Evolutionary conservation across 2,113 vertebrate species (phyloP).

Genomic region (Carassius gibelio): DNA sequence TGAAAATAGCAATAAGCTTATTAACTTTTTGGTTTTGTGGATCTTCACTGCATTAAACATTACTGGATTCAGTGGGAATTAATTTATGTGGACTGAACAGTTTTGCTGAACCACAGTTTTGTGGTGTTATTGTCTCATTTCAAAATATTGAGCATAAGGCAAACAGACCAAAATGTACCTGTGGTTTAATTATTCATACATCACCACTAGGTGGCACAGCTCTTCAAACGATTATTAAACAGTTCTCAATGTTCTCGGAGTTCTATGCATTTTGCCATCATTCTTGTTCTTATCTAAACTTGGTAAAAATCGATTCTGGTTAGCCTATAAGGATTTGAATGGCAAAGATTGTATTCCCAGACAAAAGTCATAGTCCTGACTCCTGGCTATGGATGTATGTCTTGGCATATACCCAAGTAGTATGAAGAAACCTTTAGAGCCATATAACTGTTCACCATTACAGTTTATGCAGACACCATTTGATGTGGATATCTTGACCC

Average conservation of each 20-base stretch:
- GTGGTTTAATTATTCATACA: background rate
- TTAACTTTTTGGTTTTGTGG: background rate
- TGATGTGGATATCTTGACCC: constrained; percentile 1
- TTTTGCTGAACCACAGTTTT: background rate
- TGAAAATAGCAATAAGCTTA: background rate
- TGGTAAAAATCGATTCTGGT: background rate
- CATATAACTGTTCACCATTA: background rate
- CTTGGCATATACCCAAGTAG: background rate
- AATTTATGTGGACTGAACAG: background rate
- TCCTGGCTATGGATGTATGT: background rate
- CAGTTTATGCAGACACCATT: background rate
- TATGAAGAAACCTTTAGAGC: background rate
- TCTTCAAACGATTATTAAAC: background rate
- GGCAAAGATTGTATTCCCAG: background rate
- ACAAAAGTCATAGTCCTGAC: background rate
- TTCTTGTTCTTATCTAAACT: background rate
- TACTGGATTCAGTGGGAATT: background rate
- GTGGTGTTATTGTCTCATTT: background rate
- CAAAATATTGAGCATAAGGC: background rate
- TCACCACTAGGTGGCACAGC: constrained; percentile 28
- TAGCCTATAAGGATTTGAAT: background rate
- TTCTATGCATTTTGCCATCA: background rate
- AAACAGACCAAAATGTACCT: background rate
- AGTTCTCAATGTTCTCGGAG: background rate
- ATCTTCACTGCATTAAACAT: background rate